Evolutionary conservation across 1,140 invertebrate species (phyloP).

Genomic region (Caenorhabditis inopinata): DNA sequence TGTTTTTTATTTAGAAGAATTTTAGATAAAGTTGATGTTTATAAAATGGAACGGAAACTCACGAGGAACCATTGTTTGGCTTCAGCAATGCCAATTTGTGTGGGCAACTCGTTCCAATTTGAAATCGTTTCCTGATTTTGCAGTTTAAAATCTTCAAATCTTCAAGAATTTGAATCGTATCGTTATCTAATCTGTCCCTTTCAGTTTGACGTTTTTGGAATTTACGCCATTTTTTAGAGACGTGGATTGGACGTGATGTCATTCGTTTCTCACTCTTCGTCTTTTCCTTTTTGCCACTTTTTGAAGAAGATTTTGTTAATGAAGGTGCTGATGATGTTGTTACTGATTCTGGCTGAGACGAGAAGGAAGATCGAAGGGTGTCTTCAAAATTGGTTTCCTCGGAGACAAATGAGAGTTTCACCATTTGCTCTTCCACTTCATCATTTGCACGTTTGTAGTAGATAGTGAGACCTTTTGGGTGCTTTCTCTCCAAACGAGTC

Average conservation of each 20-base stretch:
- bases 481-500: neutral
- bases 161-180: neutral
- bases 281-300: neutral
- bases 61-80: too few species aligned
- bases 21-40: too few species aligned
- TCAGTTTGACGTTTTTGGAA: neutral
- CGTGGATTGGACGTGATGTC: neutral
- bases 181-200: neutral
- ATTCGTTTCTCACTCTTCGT: neutral
- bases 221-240: neutral
- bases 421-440: slow-evolving; percentile 1
- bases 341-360: neutral
- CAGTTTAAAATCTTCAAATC: slow-evolving; percentile 4
- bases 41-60: too few species aligned
- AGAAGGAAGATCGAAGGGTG: neutral
- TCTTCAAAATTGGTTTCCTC: neutral
- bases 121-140: neutral
- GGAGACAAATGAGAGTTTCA: neutral
- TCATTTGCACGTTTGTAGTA: neutral
- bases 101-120: neutral
- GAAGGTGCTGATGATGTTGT: neutral
- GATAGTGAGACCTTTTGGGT: neutral
- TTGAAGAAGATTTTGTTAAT: neutral
- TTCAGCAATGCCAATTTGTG: too few species aligned
- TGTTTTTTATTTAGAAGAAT: too few species aligned